phyloP scores from a whole-genome alignment of 2,113 vertebrate genomes.

The Scalopus aquaticus region DNA sequence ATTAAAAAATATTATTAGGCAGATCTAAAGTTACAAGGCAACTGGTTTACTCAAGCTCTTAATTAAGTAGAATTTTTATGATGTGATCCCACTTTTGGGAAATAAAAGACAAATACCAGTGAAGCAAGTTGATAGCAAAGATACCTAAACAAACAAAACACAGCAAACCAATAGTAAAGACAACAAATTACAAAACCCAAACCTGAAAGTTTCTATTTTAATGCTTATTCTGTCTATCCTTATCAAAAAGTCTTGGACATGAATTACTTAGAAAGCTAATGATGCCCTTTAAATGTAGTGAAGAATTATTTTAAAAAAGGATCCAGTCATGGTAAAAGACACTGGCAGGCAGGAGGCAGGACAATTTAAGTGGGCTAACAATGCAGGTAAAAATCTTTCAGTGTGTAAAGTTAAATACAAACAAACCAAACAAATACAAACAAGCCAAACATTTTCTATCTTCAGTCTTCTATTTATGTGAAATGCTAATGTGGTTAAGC shows the following conservation, averaged over 20 bases:
- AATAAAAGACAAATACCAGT: conserved; percentile 20
- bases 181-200: not conserved
- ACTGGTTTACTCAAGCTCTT: conserved; percentile 6
- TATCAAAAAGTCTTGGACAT: not conserved
- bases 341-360: not conserved
- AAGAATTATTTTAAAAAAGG: conserved; percentile 5
- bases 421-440: not conserved
- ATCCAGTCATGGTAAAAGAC: conserved; percentile 28
- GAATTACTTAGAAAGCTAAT: not conserved
- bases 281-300: not conserved
- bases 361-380: not conserved
- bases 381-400: not conserved
- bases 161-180: not conserved
- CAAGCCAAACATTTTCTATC: not conserved
- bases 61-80: conserved; percentile 14
- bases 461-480: not conserved
- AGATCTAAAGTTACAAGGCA: conserved; percentile 18
- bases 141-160: not conserved
- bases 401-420: not conserved
- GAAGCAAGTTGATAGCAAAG: not conserved
- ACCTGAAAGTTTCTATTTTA: not conserved
- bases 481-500: not conserved
- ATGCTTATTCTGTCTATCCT: not conserved
- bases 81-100: not conserved
- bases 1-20: conserved; percentile 41